Evolutionary conservation across 2,888 invertebrate genomes (phyloP), one percentile per base, ranked within the genome.

Genomic region (Catocala sponsa): DNA sequence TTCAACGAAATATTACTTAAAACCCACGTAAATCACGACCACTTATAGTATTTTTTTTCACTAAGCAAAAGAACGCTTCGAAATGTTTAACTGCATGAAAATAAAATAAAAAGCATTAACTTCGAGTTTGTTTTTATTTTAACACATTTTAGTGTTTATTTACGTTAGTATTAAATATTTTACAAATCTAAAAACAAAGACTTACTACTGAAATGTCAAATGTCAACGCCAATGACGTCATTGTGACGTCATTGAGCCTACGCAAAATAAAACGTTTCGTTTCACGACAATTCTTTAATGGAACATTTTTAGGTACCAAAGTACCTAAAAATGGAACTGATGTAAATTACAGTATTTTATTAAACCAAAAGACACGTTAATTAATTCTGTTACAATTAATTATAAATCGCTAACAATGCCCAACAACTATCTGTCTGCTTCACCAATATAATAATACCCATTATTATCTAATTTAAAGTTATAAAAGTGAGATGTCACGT

Each of bases 181-280:
- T 60, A 35, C 11, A 38, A 67, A 63, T 74, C 65, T 64, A 74
- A 81, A 79, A 78, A 80, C 80, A 83, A 83, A 83, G 72, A 68
- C 68, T 65, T 63, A 13, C 38, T 61, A 68, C 61, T 70, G 13
- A 82, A 83, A 86, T 82, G 81, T 84, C 84, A 84, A 84, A 84
- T 79, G 82, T 83, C 86, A 90, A 82, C 61, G 54, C 67, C 60
- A 61, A 82, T 91, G 91, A 92, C 91, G 91, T 91, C 91, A 89
- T 68, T 69, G 65, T 89, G 89, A 91, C 91, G 91, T 91, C 91
- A 90, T 61, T 51, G 54, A 48, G 46, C 64, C 74, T 71, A 78
- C 67, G 70, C 55, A 64, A 67, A 55, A 50, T 47, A 42, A 51
- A 44, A 53, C 79, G 77, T 75, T 84, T 53, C 79, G 63, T 80